Conservation (phyloP, 2,888 invertebrate species). For the Pherbina coryleti region DNA sequence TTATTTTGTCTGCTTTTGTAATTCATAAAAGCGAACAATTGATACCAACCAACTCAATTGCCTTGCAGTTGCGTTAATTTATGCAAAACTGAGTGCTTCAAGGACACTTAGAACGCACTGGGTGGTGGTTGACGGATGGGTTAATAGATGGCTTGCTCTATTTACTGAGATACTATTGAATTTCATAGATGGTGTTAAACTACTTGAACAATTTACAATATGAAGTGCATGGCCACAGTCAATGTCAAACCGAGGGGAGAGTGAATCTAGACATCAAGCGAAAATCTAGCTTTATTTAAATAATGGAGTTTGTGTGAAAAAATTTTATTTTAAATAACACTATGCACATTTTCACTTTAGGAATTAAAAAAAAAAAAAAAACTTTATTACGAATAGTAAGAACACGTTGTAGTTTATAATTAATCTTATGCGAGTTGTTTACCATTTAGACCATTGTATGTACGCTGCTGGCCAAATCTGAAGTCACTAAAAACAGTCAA, state of each 20-base stretch:
- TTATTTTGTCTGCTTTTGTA: neutral
- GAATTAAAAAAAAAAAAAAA: no score
- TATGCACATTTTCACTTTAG: no score
- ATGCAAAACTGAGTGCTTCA: slow-evolving; percentile 32
- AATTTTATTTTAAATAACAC: no score
- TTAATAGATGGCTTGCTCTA: neutral
- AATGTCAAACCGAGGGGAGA: slow-evolving; percentile 2
- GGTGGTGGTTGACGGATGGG: slow-evolving; percentile 25
- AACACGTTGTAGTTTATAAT: no score
- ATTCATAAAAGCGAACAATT: neutral
- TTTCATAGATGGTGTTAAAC: slow-evolving; percentile 21
- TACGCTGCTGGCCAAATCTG: no score
- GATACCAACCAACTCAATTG: neutral
- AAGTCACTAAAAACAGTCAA: no score
- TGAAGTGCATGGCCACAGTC: slow-evolving; percentile 29
- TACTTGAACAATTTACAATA: slow-evolving; percentile 37
- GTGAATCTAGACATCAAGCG: neutral
- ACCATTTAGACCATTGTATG: no score
- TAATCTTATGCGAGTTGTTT: no score
- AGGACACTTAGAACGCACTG: slow-evolving; percentile 32
- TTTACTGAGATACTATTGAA: neutral
- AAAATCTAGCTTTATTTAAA: neutral
- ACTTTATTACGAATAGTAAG: no score
- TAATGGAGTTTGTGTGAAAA: no score
- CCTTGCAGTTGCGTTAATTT: slow-evolving; percentile 35